phyloP scores from a whole-genome alignment of 2,888 invertebrate species.

The Andrena camellia region DNA sequence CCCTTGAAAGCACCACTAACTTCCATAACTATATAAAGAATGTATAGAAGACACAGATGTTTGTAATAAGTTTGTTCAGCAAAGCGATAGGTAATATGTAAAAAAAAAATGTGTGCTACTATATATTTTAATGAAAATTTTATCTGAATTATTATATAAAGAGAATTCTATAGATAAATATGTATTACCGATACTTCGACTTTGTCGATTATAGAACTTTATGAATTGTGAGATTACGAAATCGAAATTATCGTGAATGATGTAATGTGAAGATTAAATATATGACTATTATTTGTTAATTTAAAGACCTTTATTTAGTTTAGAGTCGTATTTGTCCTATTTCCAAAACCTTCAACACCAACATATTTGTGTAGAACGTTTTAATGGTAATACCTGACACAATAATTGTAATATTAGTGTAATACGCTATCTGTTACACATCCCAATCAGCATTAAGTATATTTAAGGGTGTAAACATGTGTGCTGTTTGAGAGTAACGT shows the following conservation, averaged over 20 bases:
- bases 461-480: slow-evolving; percentile 23
- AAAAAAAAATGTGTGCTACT: slow-evolving; percentile 31
- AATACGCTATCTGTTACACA: not conserved
- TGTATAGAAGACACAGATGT: slow-evolving; percentile 6
- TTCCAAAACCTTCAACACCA: slow-evolving; percentile 36
- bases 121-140: slow-evolving; percentile 63
- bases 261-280: slow-evolving; percentile 61
- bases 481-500: slow-evolving; percentile 19
- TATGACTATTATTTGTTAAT: slow-evolving; percentile 62
- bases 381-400: not conserved
- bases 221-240: slow-evolving; percentile 46
- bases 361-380: not conserved
- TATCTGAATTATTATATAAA: slow-evolving; percentile 55
- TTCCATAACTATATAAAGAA: slow-evolving; percentile 7
- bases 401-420: not conserved
- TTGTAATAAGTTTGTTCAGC: slow-evolving; percentile 24
- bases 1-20: slow-evolving; percentile 13
- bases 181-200: slow-evolving; percentile 32
- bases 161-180: slow-evolving; percentile 36
- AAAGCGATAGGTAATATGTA: slow-evolving; percentile 35
- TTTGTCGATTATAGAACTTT: slow-evolving; percentile 36
- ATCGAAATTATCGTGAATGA: slow-evolving; percentile 32
- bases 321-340: slow-evolving; percentile 38
- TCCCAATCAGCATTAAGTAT: not conserved
- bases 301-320: slow-evolving; percentile 31